Base-by-base conservation (phyloP, 2,888 invertebrate species). In the Periphyllus acericola region DNA sequence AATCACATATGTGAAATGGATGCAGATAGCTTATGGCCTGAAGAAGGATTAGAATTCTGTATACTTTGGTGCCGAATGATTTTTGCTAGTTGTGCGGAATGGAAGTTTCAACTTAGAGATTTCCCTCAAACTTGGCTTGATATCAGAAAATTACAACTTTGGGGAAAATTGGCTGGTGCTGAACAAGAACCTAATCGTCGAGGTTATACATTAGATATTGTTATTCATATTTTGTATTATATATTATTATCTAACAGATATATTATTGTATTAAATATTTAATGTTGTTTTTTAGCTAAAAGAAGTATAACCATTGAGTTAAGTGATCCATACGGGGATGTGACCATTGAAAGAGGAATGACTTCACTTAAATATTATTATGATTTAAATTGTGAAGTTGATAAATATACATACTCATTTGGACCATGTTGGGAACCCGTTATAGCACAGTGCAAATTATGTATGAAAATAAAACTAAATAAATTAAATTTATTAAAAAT, bases 391-490 rank as follows among this genome's bases (percentile, higher is more conserved):
- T 97, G 97, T 93, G 98, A 98, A 91, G 94, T 98, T 90, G 95
- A 96, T 84, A 95, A 95, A 90, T 96, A 95, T 91, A 96, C 96
- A 91, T 96, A 98, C 91, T 98, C 99, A 0, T 99, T 99, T 91
- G 99, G 99, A 0, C 98, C 99, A 0, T 99, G 99, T 92, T 99
- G 99, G 99, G 99, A 99, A 91, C 99, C 99, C 0, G 97, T 97
- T 29, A 95, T 98, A 88, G 96, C 98, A 0, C 96, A 97, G 91
- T 96, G 96, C 92, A 97, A 96, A 91, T 92, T 96, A 21, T 94
- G 95, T 94, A 90, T 92, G 92, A 91, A 52, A 40, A 11, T 72
- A 40, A n/a, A 32, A 29, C n/a, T 29, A 52, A 78, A 52, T 60
- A 46, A 32, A 52, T 83, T 60, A 36, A 76, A 60, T 40, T 25